phyloP scores from a whole-genome alignment of 1,140 invertebrate genomes.

The Myzus persicae region DNA sequence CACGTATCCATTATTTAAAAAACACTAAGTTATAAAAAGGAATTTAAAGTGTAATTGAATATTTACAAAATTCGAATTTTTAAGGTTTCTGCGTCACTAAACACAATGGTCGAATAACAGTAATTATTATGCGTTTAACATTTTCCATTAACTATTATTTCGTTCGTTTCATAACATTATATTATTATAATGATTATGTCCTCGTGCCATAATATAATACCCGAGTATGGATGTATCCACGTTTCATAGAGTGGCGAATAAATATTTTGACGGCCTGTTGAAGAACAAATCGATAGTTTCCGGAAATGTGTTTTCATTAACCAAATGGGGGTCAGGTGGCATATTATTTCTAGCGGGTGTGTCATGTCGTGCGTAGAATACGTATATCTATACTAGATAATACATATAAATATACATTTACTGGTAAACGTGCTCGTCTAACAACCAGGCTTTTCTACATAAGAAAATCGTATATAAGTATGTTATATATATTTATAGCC shows the following conservation, averaged over 20 bases:
- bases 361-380: neutral
- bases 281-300: constrained; percentile 36
- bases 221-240: neutral
- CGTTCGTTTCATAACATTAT: neutral
- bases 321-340: constrained; percentile 46
- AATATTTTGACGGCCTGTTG: constrained; percentile 32
- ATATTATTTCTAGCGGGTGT: constrained; percentile 41
- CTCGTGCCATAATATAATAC: neutral
- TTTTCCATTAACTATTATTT: neutral
- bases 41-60: neutral
- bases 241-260: neutral
- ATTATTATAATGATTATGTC: neutral
- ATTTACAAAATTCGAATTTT: neutral
- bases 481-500: neutral
- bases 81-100: neutral
- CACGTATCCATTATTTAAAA: neutral
- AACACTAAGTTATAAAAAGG: neutral
- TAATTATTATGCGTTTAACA: neutral
- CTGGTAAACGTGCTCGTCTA: neutral
- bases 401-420: neutral
- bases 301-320: constrained; percentile 52
- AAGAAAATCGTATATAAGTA: neutral
- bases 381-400: constrained; percentile 26
- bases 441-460: neutral
- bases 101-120: neutral